A percentile compares a stretch with the other conserved stretches of the same genome.
phyloP scores from a whole-genome alignment of 2,113 vertebrate genomes.

The Paratilapia polleni region DNA sequence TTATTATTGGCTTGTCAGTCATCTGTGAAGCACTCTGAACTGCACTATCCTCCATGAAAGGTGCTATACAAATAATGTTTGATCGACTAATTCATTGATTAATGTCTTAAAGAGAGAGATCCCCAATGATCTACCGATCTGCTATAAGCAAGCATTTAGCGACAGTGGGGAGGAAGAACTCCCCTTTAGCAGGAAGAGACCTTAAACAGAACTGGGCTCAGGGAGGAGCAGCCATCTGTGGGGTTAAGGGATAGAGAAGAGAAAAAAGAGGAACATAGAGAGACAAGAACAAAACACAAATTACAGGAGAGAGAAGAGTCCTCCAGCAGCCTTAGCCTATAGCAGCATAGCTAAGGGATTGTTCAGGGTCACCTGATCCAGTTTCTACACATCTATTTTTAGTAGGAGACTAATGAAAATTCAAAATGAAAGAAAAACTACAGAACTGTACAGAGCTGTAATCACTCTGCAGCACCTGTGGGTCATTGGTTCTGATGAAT shows the following conservation, averaged over 20 bases:
- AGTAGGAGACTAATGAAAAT: not conserved
- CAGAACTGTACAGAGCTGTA: not conserved
- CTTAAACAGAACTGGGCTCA: not conserved
- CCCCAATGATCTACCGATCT: not conserved
- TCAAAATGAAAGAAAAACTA: not conserved
- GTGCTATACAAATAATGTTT: not conserved
- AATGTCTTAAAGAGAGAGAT: not conserved
- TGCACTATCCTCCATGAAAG: not conserved
- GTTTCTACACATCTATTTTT: not conserved
- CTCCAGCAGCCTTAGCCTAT: not conserved
- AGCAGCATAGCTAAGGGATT: not conserved
- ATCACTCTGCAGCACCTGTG: not conserved
- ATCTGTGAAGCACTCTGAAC: not conserved
- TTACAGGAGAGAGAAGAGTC: not conserved
- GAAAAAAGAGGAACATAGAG: not conserved
- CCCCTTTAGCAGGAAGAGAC: not conserved
- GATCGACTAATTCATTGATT: no score
- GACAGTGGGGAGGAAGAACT: not conserved
- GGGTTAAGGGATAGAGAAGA: not conserved
- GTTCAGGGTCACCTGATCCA: not conserved
- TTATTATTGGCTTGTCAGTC: not conserved
- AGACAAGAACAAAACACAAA: fast-evolving
- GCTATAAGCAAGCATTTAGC: not conserved
- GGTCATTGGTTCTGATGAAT: not conserved
- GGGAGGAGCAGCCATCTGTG: not conserved